phyloP scores from a whole-genome alignment of 2,797 vertebrate genomes.

The Perodicticus potto region DNA sequence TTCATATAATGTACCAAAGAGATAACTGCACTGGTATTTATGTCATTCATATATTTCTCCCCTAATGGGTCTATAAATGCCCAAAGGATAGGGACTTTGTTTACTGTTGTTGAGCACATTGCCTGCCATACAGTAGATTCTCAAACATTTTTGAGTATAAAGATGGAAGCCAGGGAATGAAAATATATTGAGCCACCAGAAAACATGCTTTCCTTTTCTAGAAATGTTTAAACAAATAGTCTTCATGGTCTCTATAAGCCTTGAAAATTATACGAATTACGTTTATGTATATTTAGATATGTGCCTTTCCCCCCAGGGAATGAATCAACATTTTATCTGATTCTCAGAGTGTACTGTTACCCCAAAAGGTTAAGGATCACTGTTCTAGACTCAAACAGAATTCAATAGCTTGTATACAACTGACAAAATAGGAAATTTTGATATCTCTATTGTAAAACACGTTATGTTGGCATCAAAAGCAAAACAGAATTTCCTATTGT shows the following conservation, averaged over 20 bases:
- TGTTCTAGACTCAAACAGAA: neutral
- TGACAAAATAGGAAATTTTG: slow-evolving; percentile 3
- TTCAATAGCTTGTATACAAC: neutral
- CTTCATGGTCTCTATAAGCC: neutral
- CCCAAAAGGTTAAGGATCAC: neutral
- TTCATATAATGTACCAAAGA: neutral
- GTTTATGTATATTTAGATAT: neutral
- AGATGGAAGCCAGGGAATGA: neutral
- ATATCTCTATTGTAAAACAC: neutral
- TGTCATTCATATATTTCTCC: neutral
- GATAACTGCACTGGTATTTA: neutral
- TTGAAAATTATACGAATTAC: slow-evolving; percentile 15
- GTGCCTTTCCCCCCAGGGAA: neutral
- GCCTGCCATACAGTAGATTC: neutral
- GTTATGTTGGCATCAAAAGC: neutral
- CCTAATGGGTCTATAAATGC: neutral
- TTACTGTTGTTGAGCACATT: neutral
- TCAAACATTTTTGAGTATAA: neutral
- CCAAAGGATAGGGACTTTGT: neutral
- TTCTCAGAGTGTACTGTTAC: neutral
- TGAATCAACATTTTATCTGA: neutral
- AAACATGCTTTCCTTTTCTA: neutral
- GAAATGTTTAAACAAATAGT: slow-evolving; percentile 21
- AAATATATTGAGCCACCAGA: neutral
- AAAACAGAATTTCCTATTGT: slow-evolving; percentile 30